Percentiles rank a stretch among this genome's conserved stretches.
Conservation (phyloP, 1,140 invertebrate species). For the Drosophila asahinai region DNA sequence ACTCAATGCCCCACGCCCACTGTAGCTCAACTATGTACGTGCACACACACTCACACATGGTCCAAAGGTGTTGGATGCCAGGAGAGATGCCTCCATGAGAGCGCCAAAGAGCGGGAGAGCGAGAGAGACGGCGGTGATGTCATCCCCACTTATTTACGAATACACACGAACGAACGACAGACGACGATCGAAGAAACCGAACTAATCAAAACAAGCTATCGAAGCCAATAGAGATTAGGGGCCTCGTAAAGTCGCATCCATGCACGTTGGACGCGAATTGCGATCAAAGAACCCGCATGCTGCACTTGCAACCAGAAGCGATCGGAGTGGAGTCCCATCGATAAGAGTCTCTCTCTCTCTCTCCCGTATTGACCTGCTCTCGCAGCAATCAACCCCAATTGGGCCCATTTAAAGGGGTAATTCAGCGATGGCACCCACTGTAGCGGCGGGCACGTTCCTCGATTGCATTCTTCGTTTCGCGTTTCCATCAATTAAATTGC, state of each 20-base stretch:
- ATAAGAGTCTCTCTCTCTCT: slow-evolving; percentile 31
- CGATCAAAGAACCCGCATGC: slow-evolving; percentile 39
- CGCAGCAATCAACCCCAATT: slow-evolving; percentile 18
- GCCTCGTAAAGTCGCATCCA: slow-evolving; percentile 32
- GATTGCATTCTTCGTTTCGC: slow-evolving; percentile 19
- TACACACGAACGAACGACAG: slow-evolving; percentile 31
- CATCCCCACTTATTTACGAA: slow-evolving; percentile 63
- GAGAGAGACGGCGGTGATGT: slow-evolving; percentile 67
- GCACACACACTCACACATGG: slow-evolving; percentile 31
- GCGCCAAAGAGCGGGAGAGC: slow-evolving; percentile 27
- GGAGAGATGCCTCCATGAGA: slow-evolving; percentile 32
- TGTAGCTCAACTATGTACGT: slow-evolving; percentile 33
- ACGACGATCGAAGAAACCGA: slow-evolving; percentile 21
- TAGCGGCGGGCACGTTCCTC: slow-evolving; percentile 26
- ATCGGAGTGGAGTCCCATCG: slow-evolving; percentile 23
- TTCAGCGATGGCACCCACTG: slow-evolving; percentile 35
- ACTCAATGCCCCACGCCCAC: slow-evolving; percentile 30
- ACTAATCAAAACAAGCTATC: slow-evolving; percentile 74
- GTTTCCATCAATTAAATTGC: slow-evolving; percentile 45
- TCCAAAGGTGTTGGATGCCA: slow-evolving; percentile 62
- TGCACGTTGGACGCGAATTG: slow-evolving; percentile 37
- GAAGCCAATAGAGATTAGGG: slow-evolving; percentile 62
- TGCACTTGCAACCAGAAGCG: slow-evolving; percentile 28
- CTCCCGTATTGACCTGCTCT: neutral
- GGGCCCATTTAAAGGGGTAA: slow-evolving; percentile 16